Percentiles rank a stretch among this genome's conserved stretches.
Evolutionary conservation across 2,888 invertebrate species (phyloP).

Genomic region (Harmothoe impar): DNA sequence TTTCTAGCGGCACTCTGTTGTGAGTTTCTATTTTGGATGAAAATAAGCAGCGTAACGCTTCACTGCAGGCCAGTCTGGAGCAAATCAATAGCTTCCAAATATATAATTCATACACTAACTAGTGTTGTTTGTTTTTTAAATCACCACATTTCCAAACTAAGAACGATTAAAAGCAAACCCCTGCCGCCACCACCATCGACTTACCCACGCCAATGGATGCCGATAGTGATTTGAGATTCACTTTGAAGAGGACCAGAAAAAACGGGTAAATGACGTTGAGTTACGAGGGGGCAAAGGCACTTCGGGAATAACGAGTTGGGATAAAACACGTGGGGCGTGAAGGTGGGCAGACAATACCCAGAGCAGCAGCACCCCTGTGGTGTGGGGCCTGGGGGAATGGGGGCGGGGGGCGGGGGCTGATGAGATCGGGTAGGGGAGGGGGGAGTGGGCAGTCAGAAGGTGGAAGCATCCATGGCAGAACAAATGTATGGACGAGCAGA

Average conservation of each 20-base stretch:
- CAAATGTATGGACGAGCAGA: too few species aligned
- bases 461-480: neutral
- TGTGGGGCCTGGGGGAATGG: neutral
- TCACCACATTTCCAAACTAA: neutral
- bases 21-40: neutral
- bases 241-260: neutral
- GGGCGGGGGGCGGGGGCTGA: neutral
- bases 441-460: neutral
- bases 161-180: too few species aligned
- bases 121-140: neutral
- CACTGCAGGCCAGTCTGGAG: neutral
- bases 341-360: neutral
- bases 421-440: neutral
- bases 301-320: neutral
- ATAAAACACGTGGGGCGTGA: neutral
- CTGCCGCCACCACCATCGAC: too few species aligned
- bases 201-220: neutral
- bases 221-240: neutral
- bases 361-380: neutral
- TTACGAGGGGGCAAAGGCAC: neutral
- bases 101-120: slow-evolving; percentile 7
- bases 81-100: neutral
- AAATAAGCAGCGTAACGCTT: neutral
- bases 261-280: neutral
- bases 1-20: neutral